Conservation (phyloP, 2,888 invertebrate species). For the Agrochola macilenta region DNA sequence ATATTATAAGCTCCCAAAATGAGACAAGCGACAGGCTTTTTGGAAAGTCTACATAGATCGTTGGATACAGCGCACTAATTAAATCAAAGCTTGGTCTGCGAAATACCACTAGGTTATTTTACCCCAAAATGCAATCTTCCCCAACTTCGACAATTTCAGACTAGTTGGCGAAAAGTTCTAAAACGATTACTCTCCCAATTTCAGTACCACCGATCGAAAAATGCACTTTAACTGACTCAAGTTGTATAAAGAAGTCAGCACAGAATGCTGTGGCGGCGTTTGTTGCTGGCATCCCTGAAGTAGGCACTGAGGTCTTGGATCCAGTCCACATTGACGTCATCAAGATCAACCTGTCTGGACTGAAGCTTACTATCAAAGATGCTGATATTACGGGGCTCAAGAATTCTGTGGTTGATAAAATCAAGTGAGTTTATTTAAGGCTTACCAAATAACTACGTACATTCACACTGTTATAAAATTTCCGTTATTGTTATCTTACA, state of each 20-base stretch:
- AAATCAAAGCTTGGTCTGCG: neutral
- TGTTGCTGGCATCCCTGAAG: slow-evolving; percentile 75
- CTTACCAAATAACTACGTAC: neutral
- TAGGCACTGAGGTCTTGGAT: slow-evolving; percentile 77
- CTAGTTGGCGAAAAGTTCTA: neutral
- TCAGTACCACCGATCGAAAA: slow-evolving; percentile 77
- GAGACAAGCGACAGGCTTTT: neutral
- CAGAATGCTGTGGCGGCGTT: slow-evolving; percentile 70
- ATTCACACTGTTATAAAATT: too few relatives aligned
- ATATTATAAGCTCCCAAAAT: neutral
- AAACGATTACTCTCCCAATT: slow-evolving; percentile 47
- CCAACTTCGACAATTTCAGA: neutral
- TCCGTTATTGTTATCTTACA: too few relatives aligned
- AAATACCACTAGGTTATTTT: neutral
- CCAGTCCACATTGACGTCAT: slow-evolving; percentile 75
- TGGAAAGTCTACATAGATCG: neutral
- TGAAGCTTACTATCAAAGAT: slow-evolving; percentile 76
- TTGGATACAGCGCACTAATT: neutral
- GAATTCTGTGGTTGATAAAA: slow-evolving; percentile 72
- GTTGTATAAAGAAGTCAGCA: slow-evolving; percentile 73
- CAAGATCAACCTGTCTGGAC: slow-evolving; percentile 78
- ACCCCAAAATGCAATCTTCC: neutral
- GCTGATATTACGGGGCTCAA: slow-evolving; percentile 73
- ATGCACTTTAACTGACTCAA: slow-evolving; percentile 74
- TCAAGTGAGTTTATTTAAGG: slow-evolving; percentile 69